Percentiles rank a stretch among this genome's conserved stretches.
Evolutionary conservation across 2,113 vertebrate species (phyloP).

Genomic region (Pimephales promelas): DNA sequence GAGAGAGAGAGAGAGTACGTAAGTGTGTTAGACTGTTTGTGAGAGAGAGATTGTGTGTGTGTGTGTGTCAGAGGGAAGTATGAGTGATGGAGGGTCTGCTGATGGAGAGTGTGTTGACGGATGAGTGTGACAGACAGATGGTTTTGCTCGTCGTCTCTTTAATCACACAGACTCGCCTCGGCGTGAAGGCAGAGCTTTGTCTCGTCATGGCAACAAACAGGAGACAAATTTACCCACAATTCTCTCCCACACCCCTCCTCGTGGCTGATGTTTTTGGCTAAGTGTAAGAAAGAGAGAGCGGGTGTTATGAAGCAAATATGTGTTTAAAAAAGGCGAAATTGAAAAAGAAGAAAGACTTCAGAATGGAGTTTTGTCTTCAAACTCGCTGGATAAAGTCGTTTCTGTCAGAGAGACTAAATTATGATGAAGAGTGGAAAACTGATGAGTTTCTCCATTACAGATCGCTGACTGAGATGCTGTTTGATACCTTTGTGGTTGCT

Average conservation of each 20-base stretch:
- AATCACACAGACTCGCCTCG: slow-evolving; percentile 81
- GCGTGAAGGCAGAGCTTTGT: slow-evolving; percentile 78
- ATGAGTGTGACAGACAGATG: slow-evolving; percentile 85
- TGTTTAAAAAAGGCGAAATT: slow-evolving; percentile 9
- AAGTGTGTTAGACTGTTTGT: too few species aligned
- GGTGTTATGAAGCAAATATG: slow-evolving; percentile 3
- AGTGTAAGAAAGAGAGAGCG: slow-evolving; percentile 8
- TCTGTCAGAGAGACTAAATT: slow-evolving; percentile 8
- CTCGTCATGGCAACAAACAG: slow-evolving; percentile 81
- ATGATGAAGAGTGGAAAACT: neutral
- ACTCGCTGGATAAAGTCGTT: neutral
- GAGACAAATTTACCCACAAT: slow-evolving; percentile 79
- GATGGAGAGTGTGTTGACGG: slow-evolving; percentile 79
- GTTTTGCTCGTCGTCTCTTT: slow-evolving; percentile 83
- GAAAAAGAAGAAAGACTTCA: neutral
- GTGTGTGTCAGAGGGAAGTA: slow-evolving; percentile 52
- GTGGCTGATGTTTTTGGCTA: slow-evolving; percentile 33
- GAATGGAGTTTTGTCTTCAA: neutral
- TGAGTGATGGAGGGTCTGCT: slow-evolving; percentile 76
- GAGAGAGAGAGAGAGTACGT: neutral
- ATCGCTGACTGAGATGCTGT: neutral
- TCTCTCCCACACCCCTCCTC: slow-evolving; percentile 6
- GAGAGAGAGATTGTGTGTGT: neutral
- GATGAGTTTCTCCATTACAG: neutral
- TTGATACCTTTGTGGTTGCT: neutral